phyloP scores from a whole-genome alignment of 2,888 invertebrate genomes.

The Meiosimyza platycephala region DNA sequence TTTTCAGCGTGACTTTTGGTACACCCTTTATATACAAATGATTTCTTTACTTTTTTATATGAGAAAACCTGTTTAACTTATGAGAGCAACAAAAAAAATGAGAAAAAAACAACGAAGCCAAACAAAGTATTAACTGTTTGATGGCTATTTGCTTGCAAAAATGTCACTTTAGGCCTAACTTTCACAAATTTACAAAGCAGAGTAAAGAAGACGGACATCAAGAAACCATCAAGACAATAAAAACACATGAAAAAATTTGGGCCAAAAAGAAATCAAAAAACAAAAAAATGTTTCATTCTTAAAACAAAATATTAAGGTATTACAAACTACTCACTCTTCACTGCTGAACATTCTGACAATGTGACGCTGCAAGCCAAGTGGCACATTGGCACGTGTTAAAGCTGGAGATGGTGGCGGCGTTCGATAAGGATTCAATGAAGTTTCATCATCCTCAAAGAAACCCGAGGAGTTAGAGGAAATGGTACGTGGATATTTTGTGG shows the following conservation, averaged over 20 bases:
- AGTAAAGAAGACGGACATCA: no score
- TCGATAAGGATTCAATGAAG: conserved; percentile 58
- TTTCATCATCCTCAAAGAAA: conserved; percentile 61
- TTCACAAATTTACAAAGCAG: no score
- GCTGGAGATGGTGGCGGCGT: conserved; percentile 59
- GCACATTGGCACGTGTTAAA: conserved; percentile 41
- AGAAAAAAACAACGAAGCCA: no score
- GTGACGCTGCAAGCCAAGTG: conserved; percentile 58
- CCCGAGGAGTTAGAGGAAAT: conserved; percentile 60
- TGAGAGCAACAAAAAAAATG: no score
- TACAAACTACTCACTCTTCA: conserved; percentile 65
- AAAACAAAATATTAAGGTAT: conserved; percentile 4
- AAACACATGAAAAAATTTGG: background rate
- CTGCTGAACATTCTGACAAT: conserved; percentile 65
- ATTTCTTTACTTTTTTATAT: no score
- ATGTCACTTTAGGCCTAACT: no score
- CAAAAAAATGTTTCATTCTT: background rate
- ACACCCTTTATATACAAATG: no score
- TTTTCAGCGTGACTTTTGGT: no score
- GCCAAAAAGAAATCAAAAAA: background rate
- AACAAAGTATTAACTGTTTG: no score
- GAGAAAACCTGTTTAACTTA: no score
- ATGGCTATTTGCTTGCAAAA: no score
- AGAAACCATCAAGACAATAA: no score
- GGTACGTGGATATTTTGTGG: conserved; percentile 60